Base-by-base conservation (phyloP, 1,140 invertebrate genomes). In the Drosophila repleta region DNA sequence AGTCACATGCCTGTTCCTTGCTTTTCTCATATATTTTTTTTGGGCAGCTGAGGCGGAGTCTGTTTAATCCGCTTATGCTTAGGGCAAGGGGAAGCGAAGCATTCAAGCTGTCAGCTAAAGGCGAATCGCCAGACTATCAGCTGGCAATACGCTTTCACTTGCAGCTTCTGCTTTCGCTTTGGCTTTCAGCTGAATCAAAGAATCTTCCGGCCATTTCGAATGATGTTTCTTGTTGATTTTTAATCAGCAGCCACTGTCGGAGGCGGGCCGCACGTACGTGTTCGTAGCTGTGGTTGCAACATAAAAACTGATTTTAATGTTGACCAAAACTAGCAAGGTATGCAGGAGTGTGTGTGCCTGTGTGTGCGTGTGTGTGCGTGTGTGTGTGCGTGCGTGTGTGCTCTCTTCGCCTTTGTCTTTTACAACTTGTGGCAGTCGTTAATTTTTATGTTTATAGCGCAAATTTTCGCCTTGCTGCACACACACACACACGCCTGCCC, bases 401-500 rank as follows among this genome's bases (percentile, higher is more conserved):
- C 8, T 6, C 7, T 6, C 4, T 24, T 8, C 21, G 26, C 45
- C 72, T 81, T 90, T 90, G 85, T 90, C 85, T 90, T 90, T 90
- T 90, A 90, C 76, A 85, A 79, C 85, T 82, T 85, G 85, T 79
- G 78, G 79, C 78, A 85, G 85, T 82, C 85, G 76, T 90, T 90
- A 90, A 90, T 85, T 90, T 90, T 90, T 90, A 90, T 90, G 81
- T 90, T 90, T 90, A 89, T 90, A 69, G 85, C 85, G 58, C 71
- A 79, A 81, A 90, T 85, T 87, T 85, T 87, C 83, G 83, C 82
- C 82, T 85, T 87, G 78, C 63, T 85, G 82, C 83, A 87, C 83
- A 88, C 82, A 75, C 82, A 48, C 55, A 55, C 57, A 26, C 13
- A 35, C 29, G 8, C 35, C 2, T 5, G n/a, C 24, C 29, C 2